Conservation (phyloP, 2,113 vertebrate species). For the Gymnobelideus leadbeateri region DNA sequence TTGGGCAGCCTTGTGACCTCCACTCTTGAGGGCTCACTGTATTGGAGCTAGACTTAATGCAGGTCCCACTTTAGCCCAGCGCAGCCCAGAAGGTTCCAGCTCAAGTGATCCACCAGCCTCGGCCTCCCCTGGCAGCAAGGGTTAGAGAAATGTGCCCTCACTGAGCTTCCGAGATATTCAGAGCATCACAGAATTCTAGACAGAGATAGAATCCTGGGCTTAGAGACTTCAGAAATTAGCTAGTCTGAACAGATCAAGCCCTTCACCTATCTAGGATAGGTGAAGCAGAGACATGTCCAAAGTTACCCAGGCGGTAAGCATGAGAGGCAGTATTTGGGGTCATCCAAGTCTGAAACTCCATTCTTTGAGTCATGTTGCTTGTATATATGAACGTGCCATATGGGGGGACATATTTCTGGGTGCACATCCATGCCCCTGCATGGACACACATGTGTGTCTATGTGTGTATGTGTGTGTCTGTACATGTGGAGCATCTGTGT, state of each 20-base stretch:
- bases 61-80: background rate
- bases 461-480: background rate
- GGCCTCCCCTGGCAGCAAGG: background rate
- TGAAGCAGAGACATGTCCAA: background rate
- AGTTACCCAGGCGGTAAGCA: no score
- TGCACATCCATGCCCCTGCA: background rate
- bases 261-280: no score
- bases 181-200: background rate
- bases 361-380: background rate
- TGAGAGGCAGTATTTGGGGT: background rate
- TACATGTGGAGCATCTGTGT: background rate
- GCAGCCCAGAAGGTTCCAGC: background rate
- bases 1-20: background rate
- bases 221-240: background rate
- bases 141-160: background rate
- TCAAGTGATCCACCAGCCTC: background rate
- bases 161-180: background rate
- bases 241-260: background rate
- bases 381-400: background rate
- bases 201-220: background rate
- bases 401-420: background rate
- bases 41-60: background rate
- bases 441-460: background rate
- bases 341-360: background rate
- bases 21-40: background rate